A percentile compares a stretch with the other conserved stretches of the same genome.
These are phyloP conservation scores for Barypeithes pellucidus DNA, from an alignment of 2,888 invertebrate genomes.

Conservation along the genomic window DNA sequence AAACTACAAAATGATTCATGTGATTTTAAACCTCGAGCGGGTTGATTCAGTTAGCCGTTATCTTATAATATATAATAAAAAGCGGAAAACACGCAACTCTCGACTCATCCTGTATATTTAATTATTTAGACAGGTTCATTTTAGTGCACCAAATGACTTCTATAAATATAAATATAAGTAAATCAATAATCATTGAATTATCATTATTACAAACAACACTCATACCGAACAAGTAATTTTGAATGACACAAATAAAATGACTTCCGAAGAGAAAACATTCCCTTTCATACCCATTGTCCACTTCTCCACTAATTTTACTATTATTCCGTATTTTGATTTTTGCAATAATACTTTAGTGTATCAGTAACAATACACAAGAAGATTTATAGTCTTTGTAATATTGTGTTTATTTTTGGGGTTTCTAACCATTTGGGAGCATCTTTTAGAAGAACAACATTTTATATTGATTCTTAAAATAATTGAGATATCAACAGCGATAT, in stretches of 20 bases:
- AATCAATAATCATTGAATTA: too few relatives aligned
- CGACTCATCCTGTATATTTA: too few relatives aligned
- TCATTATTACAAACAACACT: too few relatives aligned
- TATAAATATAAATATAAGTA: too few relatives aligned
- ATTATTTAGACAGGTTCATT: too few relatives aligned
- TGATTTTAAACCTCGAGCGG: too few relatives aligned
- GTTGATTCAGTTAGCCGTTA: too few relatives aligned
- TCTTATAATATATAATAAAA: too few relatives aligned
- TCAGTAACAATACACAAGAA: background rate
- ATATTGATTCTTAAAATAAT: background rate
- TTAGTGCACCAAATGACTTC: too few relatives aligned
- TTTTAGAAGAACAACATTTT: background rate
- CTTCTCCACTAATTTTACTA: background rate
- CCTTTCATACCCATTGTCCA: background rate
- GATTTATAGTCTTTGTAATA: background rate
- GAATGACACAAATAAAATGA: background rate
- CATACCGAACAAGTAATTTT: too few relatives aligned
- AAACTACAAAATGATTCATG: too few relatives aligned
- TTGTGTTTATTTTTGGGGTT: background rate
- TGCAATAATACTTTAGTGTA: background rate
- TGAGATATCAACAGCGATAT: background rate
- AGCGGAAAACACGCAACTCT: too few relatives aligned
- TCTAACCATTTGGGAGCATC: background rate
- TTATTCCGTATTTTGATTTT: conserved; percentile 1
- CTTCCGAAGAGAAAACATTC: background rate